A percentile compares a stretch with the other conserved stretches of the same genome.
Conservation (phyloP, 2,888 invertebrate genomes). For the Limnephilus auricula region DNA sequence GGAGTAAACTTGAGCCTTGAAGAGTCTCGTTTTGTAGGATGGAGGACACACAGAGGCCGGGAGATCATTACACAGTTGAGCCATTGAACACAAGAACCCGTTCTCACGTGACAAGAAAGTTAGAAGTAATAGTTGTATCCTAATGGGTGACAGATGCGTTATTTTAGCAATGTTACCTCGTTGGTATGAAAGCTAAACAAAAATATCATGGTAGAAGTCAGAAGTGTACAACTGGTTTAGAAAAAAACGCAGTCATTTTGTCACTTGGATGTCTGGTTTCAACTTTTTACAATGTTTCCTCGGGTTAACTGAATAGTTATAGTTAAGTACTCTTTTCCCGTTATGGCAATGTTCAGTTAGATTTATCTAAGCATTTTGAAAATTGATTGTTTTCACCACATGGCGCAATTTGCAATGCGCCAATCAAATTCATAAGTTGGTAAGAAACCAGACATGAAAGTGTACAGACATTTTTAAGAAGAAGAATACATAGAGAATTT, state of each 20-base stretch:
- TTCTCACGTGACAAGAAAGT: too few species aligned
- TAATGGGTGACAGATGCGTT: too few species aligned
- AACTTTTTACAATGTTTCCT: not conserved
- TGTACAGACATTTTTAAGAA: conserved; percentile 25
- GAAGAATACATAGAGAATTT: conserved; percentile 29
- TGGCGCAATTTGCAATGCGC: not conserved
- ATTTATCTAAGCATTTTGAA: not conserved
- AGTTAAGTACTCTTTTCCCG: not conserved
- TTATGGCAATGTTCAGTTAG: not conserved
- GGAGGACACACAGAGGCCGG: too few species aligned
- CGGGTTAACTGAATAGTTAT: not conserved
- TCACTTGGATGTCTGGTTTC: conserved; percentile 4
- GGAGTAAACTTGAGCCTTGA: too few species aligned
- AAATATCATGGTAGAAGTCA: not conserved
- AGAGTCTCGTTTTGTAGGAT: too few species aligned
- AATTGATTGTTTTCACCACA: not conserved
- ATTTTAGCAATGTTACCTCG: not conserved
- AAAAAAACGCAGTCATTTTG: conserved; percentile 11
- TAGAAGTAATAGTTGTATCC: too few species aligned
- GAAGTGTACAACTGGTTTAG: conserved; percentile 3
- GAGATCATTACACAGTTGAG: too few species aligned
- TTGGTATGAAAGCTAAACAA: not conserved
- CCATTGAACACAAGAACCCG: too few species aligned
- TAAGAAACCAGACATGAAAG: not conserved
- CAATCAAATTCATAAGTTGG: not conserved